Base-by-base conservation (phyloP, 2,797 vertebrate genomes). In the Cephalopachus bancanus region DNA sequence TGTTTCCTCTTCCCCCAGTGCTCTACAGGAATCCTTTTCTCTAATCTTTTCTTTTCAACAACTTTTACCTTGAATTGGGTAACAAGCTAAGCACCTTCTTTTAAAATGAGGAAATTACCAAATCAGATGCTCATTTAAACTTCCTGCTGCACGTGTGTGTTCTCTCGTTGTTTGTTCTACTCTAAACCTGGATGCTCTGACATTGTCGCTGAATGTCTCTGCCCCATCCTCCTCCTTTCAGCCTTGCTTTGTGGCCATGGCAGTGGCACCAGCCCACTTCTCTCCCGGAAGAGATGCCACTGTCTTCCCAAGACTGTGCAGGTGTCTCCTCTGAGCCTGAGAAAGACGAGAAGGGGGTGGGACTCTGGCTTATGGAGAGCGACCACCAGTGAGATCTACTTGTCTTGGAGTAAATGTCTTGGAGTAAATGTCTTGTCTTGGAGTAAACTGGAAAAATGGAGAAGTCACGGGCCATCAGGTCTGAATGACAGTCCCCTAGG, bases 401-500 rank as follows among this genome's bases (percentile, higher is more conserved):
- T 83, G 30, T 64, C 22, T 69, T 26, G n/a, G 60, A 88, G 67
- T 86, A 86, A 95, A 3, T 83, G n/a, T 64, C 22, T 69, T 26
- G n/a, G 60, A 88, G 67, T 86, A 86, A 95, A 3, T 44, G 44
- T 44, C 12, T 49, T 83, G 28, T 64, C 22, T 69, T 26, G n/a
- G 60, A 88, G 67, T 86, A 86, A 16, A 12, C 5, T 28, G 55
- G 76, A 59, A 59, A 93, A 79, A 71, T 33, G 26, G 80, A 94
- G 85, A 81, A 10, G 60, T 57, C 49, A 51, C 4, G 1, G 75
- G 30, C 55, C 51, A 12, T 69, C 17, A 11, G 16, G 5, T 71
- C 62, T 83, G 62, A 65, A 67, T 30, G 33, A 51, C 51, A 24
- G 69, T 62, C 26, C 69, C 83, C 37, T 26, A 30, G 57, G 81